Conservation (phyloP, 2,888 invertebrate genomes). For the Standfussiana lucernea region DNA sequence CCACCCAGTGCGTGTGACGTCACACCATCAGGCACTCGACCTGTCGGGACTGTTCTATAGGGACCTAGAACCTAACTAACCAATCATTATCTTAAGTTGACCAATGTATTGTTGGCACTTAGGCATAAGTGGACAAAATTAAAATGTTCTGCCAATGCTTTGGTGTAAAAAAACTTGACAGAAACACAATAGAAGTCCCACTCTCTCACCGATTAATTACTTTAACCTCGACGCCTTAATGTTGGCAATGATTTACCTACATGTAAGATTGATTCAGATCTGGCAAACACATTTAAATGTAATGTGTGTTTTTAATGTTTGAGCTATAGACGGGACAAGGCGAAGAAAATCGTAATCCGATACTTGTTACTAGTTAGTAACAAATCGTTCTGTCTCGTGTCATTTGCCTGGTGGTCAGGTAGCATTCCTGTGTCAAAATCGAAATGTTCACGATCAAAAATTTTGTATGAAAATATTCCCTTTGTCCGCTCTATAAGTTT, state of each 20-base stretch:
- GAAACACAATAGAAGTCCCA: not conserved
- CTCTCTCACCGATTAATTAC: conserved; percentile 12
- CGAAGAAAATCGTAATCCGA: too few relatives aligned
- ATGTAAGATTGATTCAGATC: conserved; percentile 13
- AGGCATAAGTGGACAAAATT: not conserved
- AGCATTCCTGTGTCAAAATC: too few relatives aligned
- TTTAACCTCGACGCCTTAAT: conserved; percentile 14
- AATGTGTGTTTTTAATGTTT: too few relatives aligned
- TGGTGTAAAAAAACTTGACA: not conserved
- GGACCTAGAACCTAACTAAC: not conserved
- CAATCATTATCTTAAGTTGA: not conserved
- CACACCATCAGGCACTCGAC: not conserved
- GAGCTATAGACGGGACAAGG: too few relatives aligned
- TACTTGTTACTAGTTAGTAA: too few relatives aligned
- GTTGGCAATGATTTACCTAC: not conserved
- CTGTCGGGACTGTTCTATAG: not conserved
- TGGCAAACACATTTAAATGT: too few relatives aligned
- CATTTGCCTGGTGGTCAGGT: too few relatives aligned
- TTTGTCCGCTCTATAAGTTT: too few relatives aligned
- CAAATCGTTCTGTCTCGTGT: too few relatives aligned
- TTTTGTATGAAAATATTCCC: too few relatives aligned
- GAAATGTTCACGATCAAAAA: too few relatives aligned
- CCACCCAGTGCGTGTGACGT: not conserved
- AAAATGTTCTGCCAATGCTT: not conserved
- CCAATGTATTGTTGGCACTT: not conserved